Evolutionary conservation across 2,888 invertebrate genomes (phyloP).

Genomic region (Cetonia aurata): DNA sequence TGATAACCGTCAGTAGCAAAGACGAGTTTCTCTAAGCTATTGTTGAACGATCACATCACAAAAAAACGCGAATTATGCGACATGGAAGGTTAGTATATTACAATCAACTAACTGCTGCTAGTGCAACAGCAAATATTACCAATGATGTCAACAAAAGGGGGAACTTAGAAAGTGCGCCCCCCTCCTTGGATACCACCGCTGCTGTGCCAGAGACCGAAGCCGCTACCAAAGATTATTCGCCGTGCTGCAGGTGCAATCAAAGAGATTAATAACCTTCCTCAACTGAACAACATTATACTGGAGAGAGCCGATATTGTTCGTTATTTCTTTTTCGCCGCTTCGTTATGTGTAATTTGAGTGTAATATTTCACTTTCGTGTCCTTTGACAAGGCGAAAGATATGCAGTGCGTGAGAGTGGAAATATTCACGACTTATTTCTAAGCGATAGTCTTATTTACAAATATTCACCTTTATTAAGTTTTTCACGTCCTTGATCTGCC

Average conservation of each 20-base stretch:
- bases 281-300: slow-evolving; percentile 2
- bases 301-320: neutral
- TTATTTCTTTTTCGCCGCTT: neutral
- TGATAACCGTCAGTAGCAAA: slow-evolving; percentile 28
- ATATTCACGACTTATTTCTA: slow-evolving; percentile 2
- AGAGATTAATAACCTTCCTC: slow-evolving; percentile 48
- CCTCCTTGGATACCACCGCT: slow-evolving; percentile 35
- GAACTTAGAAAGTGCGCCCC: slow-evolving; percentile 60
- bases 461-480: slow-evolving; percentile 6
- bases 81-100: slow-evolving; percentile 21
- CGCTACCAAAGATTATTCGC: slow-evolving; percentile 18
- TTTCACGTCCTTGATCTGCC: neutral
- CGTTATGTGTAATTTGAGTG: neutral
- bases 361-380: slow-evolving; percentile 23
- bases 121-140: slow-evolving; percentile 47
- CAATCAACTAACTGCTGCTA: slow-evolving; percentile 11
- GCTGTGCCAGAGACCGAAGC: slow-evolving; percentile 12
- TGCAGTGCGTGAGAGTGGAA: neutral
- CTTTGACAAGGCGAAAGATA: slow-evolving; percentile 22
- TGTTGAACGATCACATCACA: slow-evolving; percentile 54
- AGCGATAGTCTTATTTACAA: slow-evolving; percentile 28
- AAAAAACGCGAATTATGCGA: slow-evolving; percentile 17
- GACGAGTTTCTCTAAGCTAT: slow-evolving; percentile 36
- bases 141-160: slow-evolving; percentile 60
- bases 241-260: slow-evolving; percentile 49